Conservation (phyloP, 2,888 invertebrate genomes). For the Drosophila anceps region DNA sequence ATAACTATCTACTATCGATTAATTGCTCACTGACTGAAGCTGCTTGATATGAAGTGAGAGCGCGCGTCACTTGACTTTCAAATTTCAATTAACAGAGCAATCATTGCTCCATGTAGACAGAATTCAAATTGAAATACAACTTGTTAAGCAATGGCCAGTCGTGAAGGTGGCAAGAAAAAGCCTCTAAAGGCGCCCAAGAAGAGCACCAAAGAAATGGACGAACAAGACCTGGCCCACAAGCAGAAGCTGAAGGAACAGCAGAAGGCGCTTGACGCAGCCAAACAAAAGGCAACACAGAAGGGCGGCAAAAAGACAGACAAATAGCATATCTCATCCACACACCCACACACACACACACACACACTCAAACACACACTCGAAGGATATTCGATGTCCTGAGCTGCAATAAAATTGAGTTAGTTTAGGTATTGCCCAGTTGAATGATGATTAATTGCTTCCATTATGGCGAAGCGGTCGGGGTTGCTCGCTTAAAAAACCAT, state of each 20-base stretch:
- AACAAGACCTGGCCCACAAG: slow-evolving; percentile 83
- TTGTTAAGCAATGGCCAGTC: slow-evolving; percentile 89
- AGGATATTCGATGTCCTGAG: background rate
- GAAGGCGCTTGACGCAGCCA: slow-evolving; percentile 93
- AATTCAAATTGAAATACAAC: background rate
- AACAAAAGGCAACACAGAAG: slow-evolving; percentile 88
- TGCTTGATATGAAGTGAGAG: background rate
- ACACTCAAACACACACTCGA: too few relatives aligned
- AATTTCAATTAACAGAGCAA: background rate
- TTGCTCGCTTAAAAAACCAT: slow-evolving; percentile 66
- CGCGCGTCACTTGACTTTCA: background rate
- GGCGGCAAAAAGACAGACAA: slow-evolving; percentile 18
- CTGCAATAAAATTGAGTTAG: slow-evolving; percentile 56
- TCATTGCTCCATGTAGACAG: background rate
- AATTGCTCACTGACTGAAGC: slow-evolving; percentile 11
- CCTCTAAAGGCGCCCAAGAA: slow-evolving; percentile 97
- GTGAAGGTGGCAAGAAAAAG: slow-evolving; percentile 97
- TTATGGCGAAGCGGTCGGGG: background rate
- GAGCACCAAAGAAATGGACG: slow-evolving; percentile 88
- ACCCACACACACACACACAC: slow-evolving; percentile 1
- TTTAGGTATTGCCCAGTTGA: slow-evolving; percentile 21
- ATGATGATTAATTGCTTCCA: slow-evolving; percentile 58
- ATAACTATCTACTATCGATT: background rate
- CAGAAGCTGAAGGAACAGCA: slow-evolving; percentile 95
- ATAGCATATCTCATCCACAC: background rate